These are phyloP conservation scores for Erpobdella octoculata DNA, from an alignment of 2,888 invertebrate genomes.

Conservation along the genomic window DNA sequence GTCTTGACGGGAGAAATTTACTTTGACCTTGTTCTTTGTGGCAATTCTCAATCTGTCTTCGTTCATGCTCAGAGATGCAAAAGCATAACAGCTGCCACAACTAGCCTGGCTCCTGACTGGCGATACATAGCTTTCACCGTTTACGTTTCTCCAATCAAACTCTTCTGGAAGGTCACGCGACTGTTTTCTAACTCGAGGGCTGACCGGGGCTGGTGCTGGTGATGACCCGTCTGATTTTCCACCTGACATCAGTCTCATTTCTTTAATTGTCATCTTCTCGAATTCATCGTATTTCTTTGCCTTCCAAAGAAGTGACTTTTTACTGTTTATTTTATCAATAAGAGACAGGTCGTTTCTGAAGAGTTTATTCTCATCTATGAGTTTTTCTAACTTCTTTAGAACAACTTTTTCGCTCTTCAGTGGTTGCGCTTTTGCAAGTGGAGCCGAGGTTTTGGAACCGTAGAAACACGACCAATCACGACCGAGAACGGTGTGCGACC, in stretches of 20 bases:
- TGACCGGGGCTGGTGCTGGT: background rate
- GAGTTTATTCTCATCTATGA: no score
- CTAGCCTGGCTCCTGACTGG: constrained; percentile 50
- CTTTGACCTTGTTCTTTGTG: constrained; percentile 51
- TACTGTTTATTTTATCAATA: constrained; percentile 4
- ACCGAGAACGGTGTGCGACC: constrained; percentile 53
- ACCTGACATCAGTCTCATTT: constrained; percentile 50
- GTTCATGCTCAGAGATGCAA: constrained; percentile 54
- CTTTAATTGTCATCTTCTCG: constrained; percentile 45
- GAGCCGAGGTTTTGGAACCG: constrained; percentile 47
- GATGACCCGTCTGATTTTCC: no score
- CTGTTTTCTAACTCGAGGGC: background rate
- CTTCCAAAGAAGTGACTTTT: constrained; percentile 51
- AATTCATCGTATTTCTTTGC: constrained; percentile 51
- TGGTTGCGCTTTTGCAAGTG: no score
- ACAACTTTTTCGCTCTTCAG: no score
- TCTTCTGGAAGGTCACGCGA: background rate
- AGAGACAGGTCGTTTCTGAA: background rate
- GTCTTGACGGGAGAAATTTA: constrained; percentile 54
- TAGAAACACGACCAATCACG: constrained; percentile 54
- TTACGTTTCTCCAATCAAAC: constrained; percentile 50
- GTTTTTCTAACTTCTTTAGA: no score
- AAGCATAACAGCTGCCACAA: constrained; percentile 56
- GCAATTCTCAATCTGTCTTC: constrained; percentile 53
- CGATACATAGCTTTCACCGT: constrained; percentile 46